Conservation (phyloP, 2,888 invertebrate genomes). For the Halictus quadricinctus region DNA sequence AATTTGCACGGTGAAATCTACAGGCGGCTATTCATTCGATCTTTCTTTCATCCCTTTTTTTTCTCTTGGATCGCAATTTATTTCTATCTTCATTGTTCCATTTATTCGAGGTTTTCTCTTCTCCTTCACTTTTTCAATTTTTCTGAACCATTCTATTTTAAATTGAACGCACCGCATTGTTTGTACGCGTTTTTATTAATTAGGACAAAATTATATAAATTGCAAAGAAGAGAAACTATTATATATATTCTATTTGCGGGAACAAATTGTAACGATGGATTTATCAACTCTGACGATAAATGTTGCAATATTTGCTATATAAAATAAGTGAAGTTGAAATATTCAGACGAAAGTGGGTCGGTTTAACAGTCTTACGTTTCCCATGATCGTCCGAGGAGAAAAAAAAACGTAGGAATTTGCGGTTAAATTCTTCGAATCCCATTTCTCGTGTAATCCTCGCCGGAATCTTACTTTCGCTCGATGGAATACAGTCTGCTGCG, state of each 20-base stretch:
- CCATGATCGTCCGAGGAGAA: neutral
- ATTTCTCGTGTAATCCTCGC: neutral
- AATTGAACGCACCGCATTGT: neutral
- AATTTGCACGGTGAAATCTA: slow-evolving; percentile 1
- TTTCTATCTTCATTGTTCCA: neutral
- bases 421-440: slow-evolving; percentile 7
- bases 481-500: neutral
- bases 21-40: neutral
- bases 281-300: no score
- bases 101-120: neutral
- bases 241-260: neutral
- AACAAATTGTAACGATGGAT: neutral
- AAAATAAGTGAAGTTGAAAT: no score
- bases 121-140: neutral
- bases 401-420: neutral
- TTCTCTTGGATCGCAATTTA: neutral
- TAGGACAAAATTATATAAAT: neutral
- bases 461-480: slow-evolving; percentile 12
- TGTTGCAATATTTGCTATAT: no score
- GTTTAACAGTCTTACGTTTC: neutral
- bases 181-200: neutral
- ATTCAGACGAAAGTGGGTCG: no score
- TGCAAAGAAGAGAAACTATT: no score
- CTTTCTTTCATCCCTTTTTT: neutral
- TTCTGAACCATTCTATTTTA: neutral